Evolutionary conservation across 2,888 invertebrate genomes (phyloP), one percentile per base, ranked within the genome.

Genomic region (Drosophila putrida): DNA sequence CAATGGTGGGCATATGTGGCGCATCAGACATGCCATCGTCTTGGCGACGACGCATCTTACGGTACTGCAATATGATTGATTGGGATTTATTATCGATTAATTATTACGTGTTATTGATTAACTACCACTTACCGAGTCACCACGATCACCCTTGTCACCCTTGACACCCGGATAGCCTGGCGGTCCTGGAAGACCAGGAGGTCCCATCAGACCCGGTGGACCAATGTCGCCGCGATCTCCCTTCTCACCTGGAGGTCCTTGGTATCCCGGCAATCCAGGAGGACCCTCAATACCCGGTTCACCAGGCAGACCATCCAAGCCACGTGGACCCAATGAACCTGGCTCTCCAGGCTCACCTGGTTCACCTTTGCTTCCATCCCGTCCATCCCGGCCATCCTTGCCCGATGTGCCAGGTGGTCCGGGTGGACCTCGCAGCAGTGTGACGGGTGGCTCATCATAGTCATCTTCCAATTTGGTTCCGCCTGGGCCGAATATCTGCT

Each of bases 161-260:
- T 97, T 97, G 78, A 95, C 94, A 36, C 98, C 98, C 3, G 97
- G 97, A 93, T 97, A 97, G 4, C 97, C 97, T 80, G 96, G 96
- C 36, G 96, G 96, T 60, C 96, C 96, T 8, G 96, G 96, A 77
- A 96, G 92, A 25, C 98, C 98, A 13, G 98, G 98, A 35, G 98
- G 97, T 78, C 98, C 98, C 95, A 98, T 97, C 89, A 98, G 94
- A 68, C 98, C 98, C 10, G 98, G 97, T 8, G 97, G 97, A 47
- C 98, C 98, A 92, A 98, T 97, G 91, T 97, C 97, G 9, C 98
- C 98, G 8, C 92, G 90, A 82, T 92, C 92, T 60, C 97, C 97
- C 90, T 96, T 96, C 79, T 96, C 96, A 50, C 98, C 98, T 90
- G 97, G 97, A 5, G 96, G 96, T 20, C 98, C 98, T 82, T 95